These are phyloP conservation scores for Argyrosomus regius DNA, from an alignment of 2,797 vertebrate genomes.

Conservation along the genomic window DNA sequence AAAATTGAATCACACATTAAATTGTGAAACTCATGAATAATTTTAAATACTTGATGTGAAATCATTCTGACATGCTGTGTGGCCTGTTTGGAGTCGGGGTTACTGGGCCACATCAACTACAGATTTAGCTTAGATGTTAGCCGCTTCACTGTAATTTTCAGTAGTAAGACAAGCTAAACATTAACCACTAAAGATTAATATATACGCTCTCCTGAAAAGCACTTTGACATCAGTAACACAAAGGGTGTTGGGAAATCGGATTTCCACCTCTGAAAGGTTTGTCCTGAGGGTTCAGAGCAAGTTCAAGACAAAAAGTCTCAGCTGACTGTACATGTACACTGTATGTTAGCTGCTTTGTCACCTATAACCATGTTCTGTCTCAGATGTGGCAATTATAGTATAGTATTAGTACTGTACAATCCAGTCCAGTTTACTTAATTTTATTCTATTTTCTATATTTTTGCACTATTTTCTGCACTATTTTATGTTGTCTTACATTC, in stretches of 20 bases:
- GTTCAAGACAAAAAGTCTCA: not conserved
- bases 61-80: not conserved
- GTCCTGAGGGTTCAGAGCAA: not conserved
- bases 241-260: not conserved
- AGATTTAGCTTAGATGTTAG: not conserved
- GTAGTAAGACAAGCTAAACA: not conserved
- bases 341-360: not conserved
- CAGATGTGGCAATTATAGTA: not conserved
- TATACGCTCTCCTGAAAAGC: not conserved
- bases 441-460: too few species aligned
- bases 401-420: too few species aligned
- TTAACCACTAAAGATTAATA: not conserved
- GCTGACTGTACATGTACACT: not conserved
- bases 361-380: not conserved
- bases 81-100: not conserved
- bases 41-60: not conserved
- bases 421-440: too few species aligned
- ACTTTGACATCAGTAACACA: not conserved
- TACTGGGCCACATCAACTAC: not conserved
- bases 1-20: conserved; percentile 11
- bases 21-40: not conserved
- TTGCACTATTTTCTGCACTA: too few species aligned
- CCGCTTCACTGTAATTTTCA: not conserved
- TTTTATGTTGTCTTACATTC: too few species aligned
- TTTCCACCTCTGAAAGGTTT: conserved; percentile 8